phyloP scores from a whole-genome alignment of 2,113 vertebrate genomes.

The Atlantisia rogersi region DNA sequence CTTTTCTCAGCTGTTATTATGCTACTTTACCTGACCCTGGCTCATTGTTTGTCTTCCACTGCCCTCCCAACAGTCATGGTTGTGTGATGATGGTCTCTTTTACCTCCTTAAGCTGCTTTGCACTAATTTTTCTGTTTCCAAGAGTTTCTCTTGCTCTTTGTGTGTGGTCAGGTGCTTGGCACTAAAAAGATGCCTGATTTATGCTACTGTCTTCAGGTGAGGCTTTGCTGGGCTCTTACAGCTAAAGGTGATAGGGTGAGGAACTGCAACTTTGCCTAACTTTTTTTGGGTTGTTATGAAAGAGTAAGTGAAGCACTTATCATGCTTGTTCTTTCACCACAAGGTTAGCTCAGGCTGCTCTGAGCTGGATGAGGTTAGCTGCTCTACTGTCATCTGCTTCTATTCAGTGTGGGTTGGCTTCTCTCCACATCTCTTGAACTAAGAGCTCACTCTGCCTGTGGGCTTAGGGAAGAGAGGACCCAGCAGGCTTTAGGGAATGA shows the following conservation, averaged over 20 bases:
- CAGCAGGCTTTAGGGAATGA: background rate
- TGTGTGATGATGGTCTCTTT: background rate
- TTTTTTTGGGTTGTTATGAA: background rate
- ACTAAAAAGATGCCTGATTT: background rate
- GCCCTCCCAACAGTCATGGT: background rate
- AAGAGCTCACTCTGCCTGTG: background rate
- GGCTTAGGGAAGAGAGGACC: background rate
- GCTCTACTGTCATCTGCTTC: background rate
- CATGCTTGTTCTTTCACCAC: background rate
- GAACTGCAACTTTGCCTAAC: background rate
- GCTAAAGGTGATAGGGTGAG: background rate
- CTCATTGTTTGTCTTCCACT: background rate
- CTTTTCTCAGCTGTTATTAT: background rate
- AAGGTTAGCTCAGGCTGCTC: background rate
- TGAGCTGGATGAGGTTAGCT: background rate
- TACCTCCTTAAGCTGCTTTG: background rate
- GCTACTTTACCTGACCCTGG: background rate
- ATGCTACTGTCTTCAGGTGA: background rate
- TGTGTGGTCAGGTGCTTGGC: background rate
- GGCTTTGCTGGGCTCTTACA: rapidly evolving
- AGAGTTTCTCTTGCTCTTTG: rapidly evolving
- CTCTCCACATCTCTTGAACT: background rate
- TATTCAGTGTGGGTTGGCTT: background rate
- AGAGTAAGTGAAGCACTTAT: background rate
- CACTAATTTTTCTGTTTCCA: background rate